A percentile compares a stretch with the other conserved stretches of the same genome.
phyloP scores from a whole-genome alignment of 2,113 vertebrate species.

The Sterrhoptilus dennistouni region DNA sequence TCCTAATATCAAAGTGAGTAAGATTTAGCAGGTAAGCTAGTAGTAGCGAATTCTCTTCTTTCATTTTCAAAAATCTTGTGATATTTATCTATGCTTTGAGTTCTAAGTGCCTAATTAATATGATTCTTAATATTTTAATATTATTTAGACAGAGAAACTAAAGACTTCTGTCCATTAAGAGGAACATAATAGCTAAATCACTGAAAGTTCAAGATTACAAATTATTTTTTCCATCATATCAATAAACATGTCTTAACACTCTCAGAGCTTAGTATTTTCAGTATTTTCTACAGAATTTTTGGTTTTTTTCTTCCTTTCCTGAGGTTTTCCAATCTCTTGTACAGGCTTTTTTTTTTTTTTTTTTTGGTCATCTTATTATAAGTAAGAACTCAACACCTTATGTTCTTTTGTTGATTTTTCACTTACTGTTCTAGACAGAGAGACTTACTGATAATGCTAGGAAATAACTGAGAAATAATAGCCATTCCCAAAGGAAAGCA shows the following conservation, averaged over 20 bases:
- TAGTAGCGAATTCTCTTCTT: neutral
- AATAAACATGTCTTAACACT: neutral
- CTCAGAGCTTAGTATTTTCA: neutral
- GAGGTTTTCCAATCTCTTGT: neutral
- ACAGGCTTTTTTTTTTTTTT: neutral
- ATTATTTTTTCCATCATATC: neutral
- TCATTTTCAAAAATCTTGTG: neutral
- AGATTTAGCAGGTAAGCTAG: neutral
- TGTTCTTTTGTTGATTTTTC: neutral
- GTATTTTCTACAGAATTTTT: neutral
- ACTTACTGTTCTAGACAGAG: neutral
- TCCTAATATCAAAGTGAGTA: neutral
- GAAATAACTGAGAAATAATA: constrained; percentile 11
- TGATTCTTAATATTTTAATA: neutral
- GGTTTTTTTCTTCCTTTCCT: neutral
- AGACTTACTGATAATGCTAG: neutral
- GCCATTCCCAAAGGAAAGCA: neutral
- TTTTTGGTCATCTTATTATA: neutral
- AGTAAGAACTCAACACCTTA: neutral
- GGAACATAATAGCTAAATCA: neutral
- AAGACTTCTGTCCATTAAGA: neutral
- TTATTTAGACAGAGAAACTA: neutral
- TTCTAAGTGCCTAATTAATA: neutral
- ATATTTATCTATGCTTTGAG: neutral
- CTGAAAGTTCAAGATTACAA: neutral